phyloP scores from a whole-genome alignment of 2,113 vertebrate species.

The Myotis davidii region DNA sequence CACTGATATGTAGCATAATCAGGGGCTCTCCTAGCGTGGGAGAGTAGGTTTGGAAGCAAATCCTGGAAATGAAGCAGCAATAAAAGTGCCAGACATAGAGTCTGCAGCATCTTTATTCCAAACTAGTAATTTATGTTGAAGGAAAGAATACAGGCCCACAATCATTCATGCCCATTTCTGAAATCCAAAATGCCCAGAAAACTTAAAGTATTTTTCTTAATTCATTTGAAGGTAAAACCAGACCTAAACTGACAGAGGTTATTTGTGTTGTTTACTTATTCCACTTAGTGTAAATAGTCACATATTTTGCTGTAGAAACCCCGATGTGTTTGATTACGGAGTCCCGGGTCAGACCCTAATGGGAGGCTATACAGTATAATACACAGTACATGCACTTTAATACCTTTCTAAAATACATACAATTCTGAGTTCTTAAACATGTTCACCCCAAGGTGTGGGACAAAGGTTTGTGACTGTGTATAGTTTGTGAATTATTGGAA shows the following conservation, averaged over 20 bases:
- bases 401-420: background rate
- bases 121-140: background rate
- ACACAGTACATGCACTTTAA: background rate
- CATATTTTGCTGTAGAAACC: slow-evolving; percentile 18
- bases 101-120: background rate
- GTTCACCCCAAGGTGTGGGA: background rate
- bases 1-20: background rate
- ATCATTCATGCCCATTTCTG: background rate
- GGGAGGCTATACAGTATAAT: background rate
- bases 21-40: background rate
- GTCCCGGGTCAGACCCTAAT: background rate
- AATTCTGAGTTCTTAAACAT: background rate
- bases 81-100: background rate
- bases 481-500: background rate
- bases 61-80: background rate
- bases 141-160: background rate
- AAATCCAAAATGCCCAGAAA: background rate
- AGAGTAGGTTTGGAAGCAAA: background rate
- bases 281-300: background rate
- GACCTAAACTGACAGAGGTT: background rate
- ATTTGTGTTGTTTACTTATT: slow-evolving; percentile 23
- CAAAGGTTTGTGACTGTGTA: background rate
- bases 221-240: slow-evolving; percentile 18
- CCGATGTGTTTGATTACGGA: background rate
- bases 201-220: background rate